Conservation (phyloP, 2,888 invertebrate genomes). For the Nephrocerus scutellatus region DNA sequence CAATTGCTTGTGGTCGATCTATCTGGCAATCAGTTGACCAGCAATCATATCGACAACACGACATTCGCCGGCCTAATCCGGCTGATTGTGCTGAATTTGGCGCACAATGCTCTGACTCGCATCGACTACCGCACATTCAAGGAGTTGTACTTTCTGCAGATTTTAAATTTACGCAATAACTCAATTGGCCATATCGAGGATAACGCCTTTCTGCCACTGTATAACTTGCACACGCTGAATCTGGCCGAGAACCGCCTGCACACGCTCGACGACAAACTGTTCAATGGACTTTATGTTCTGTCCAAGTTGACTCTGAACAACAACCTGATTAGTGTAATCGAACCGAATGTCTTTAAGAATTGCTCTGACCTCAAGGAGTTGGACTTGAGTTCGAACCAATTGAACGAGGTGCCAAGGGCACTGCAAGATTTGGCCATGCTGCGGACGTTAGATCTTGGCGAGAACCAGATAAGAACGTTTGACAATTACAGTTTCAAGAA, state of each 20-base stretch:
- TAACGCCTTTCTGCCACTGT: conserved; percentile 77
- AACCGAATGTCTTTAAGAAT: conserved; percentile 76
- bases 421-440: conserved; percentile 74
- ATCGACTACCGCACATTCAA: conserved; percentile 80
- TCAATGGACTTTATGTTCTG: conserved; percentile 76
- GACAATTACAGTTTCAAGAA: conserved; percentile 77
- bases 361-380: conserved; percentile 83
- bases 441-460: conserved; percentile 82
- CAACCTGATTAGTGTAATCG: conserved; percentile 72
- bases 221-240: conserved; percentile 83
- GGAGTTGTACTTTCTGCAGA: conserved; percentile 79
- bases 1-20: conserved; percentile 78
- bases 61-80: conserved; percentile 83
- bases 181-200: conserved; percentile 83
- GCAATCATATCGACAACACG: conserved; percentile 76
- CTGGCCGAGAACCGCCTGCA: conserved; percentile 80
- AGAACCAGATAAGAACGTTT: conserved; percentile 81
- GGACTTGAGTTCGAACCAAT: conserved; percentile 80
- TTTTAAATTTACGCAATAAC: conserved; percentile 77
- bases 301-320: conserved; percentile 80
- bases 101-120: conserved; percentile 74
- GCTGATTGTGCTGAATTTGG: conserved; percentile 74
- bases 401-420: conserved; percentile 75
- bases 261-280: conserved; percentile 71
- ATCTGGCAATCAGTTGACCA: conserved; percentile 76